Percentiles rank a stretch among this genome's conserved stretches.
phyloP scores from a whole-genome alignment of 2,888 invertebrate species.

The Cactoblastis cactorum region DNA sequence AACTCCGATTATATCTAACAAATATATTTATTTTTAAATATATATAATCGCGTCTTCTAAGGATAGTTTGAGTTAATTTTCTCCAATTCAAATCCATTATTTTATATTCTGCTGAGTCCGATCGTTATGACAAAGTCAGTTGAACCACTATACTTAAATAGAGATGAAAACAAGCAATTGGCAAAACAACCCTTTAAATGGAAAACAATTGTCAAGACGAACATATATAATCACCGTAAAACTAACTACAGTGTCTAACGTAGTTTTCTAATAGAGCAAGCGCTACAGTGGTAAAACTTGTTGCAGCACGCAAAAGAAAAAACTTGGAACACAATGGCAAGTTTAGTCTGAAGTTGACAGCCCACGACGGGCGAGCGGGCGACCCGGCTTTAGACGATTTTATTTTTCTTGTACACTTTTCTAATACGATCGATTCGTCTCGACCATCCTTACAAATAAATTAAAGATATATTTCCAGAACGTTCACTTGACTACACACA shows the following conservation, averaged over 20 bases:
- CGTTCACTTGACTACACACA: neutral
- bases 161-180: no score
- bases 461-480: neutral
- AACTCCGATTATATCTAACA: no score
- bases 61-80: no score
- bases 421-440: constrained; percentile 12
- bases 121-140: no score
- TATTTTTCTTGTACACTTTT: constrained; percentile 13
- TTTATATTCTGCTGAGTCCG: no score
- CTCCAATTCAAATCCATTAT: no score
- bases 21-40: no score
- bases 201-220: neutral
- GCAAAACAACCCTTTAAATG: neutral
- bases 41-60: no score
- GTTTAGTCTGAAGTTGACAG: constrained; percentile 65
- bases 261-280: constrained; percentile 13
- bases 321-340: constrained; percentile 47
- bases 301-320: constrained; percentile 30
- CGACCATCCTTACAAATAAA: neutral
- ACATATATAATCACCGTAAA: neutral
- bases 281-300: constrained; percentile 21
- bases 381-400: constrained; percentile 30
- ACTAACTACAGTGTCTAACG: neutral
- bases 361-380: constrained; percentile 38
- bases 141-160: no score